Conservation (phyloP, 2,113 vertebrate genomes). For the Alexandromys fortis region DNA sequence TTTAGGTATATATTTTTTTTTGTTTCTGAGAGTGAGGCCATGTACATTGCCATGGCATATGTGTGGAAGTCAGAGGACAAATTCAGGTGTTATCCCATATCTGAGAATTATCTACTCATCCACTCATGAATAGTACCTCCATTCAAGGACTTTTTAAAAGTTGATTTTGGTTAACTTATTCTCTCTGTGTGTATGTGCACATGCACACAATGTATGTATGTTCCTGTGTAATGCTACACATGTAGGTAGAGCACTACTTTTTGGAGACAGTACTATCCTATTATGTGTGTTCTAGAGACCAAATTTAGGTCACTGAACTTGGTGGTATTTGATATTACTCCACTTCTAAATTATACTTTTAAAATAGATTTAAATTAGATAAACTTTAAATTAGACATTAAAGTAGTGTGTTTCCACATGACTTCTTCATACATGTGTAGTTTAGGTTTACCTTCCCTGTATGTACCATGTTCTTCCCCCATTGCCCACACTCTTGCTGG, state of each 20-base stretch:
- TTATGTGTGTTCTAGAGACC: no score
- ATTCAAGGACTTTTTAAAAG: not conserved
- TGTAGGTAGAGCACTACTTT: not conserved
- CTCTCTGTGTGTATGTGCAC: no score
- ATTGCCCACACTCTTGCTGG: not conserved
- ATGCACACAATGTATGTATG: not conserved
- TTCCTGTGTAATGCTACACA: not conserved
- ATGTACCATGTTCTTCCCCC: not conserved
- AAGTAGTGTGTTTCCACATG: not conserved
- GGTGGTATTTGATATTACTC: no score
- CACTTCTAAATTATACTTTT: not conserved
- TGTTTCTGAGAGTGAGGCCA: not conserved
- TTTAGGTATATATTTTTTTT: not conserved
- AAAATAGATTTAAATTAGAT: not conserved
- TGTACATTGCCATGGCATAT: not conserved
- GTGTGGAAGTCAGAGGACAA: not conserved
- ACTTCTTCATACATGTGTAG: not conserved
- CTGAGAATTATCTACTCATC: not conserved
- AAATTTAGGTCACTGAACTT: not conserved
- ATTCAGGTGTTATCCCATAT: not conserved
- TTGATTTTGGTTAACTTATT: not conserved
- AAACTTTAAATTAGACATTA: not conserved
- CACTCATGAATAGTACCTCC: not conserved
- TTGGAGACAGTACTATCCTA: not conserved
- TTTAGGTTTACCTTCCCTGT: not conserved